phyloP scores from a whole-genome alignment of 2,113 vertebrate genomes.

The Anthoscopus minutus region DNA sequence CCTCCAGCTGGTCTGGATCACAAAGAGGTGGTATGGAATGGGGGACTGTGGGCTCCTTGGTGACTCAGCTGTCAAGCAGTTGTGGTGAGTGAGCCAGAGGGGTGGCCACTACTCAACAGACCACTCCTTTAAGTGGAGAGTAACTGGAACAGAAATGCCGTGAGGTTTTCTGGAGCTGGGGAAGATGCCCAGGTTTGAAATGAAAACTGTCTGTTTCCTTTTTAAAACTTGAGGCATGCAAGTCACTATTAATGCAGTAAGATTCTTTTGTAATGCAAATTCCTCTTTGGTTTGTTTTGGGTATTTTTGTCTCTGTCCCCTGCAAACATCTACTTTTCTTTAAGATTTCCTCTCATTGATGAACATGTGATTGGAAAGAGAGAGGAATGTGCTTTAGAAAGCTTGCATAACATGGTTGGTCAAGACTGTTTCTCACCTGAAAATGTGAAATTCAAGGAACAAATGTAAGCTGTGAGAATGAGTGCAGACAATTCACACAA shows the following conservation, averaged over 20 bases:
- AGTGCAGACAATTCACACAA: not conserved
- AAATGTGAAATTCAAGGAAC: not conserved
- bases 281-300: not conserved
- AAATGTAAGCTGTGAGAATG: not conserved
- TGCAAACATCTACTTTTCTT: not conserved
- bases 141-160: not conserved
- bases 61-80: not conserved
- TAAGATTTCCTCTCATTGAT: not conserved
- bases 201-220: not conserved
- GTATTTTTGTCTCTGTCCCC: not conserved
- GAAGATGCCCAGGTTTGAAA: not conserved
- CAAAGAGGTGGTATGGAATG: accelerated
- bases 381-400: not conserved
- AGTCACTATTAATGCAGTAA: not conserved
- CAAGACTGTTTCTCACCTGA: not conserved
- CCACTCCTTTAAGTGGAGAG: not conserved
- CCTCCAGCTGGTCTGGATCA: not conserved
- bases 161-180: not conserved
- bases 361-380: not conserved
- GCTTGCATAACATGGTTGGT: not conserved
- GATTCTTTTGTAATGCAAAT: not conserved
- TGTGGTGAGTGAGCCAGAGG: not conserved
- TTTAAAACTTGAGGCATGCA: not conserved
- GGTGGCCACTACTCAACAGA: not conserved
- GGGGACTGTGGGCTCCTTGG: not conserved